Percentiles rank a stretch among this genome's conserved stretches.
These are phyloP conservation scores for Pristionchus pacificus DNA, from an alignment of 1,140 invertebrate species.

Conservation along the genomic window DNA sequence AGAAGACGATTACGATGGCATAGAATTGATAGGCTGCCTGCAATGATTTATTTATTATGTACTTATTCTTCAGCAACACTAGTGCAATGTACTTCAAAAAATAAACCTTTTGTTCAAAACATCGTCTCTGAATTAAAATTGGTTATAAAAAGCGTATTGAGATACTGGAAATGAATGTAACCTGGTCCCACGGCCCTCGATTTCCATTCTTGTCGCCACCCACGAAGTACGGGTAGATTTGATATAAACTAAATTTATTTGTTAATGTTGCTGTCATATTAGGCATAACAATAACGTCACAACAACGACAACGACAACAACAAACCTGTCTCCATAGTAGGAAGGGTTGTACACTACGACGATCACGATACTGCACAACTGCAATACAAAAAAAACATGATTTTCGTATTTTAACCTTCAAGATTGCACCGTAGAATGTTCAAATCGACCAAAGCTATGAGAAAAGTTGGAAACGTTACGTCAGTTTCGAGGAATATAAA, in stretches of 20 bases:
- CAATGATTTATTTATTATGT: background rate
- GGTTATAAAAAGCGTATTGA: slow-evolving; percentile 20
- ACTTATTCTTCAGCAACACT: too few relatives aligned
- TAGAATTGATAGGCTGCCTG: background rate
- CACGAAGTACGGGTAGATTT: slow-evolving; percentile 63
- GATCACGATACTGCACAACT: slow-evolving; percentile 51
- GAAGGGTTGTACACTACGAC: slow-evolving; percentile 46
- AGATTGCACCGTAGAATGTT: too few relatives aligned
- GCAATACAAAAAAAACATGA: too few relatives aligned
- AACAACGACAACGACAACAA: background rate
- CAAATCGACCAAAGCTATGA: too few relatives aligned
- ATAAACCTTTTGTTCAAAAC: too few relatives aligned
- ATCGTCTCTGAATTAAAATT: too few relatives aligned
- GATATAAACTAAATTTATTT: slow-evolving; percentile 63
- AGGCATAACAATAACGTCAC: slow-evolving; percentile 22
- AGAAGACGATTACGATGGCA: background rate
- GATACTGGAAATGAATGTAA: slow-evolving; percentile 62
- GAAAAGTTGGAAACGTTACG: too few relatives aligned
- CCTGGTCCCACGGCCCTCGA: slow-evolving; percentile 70
- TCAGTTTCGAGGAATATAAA: too few relatives aligned
- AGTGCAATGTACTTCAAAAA: too few relatives aligned
- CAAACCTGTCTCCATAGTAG: slow-evolving; percentile 47
- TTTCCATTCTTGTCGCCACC: slow-evolving; percentile 53
- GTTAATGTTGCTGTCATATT: too few relatives aligned
- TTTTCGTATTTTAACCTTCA: too few relatives aligned